Base-by-base conservation (phyloP, 92 coral and sea anemone genomes). In the Zoanthus sociatus region DNA sequence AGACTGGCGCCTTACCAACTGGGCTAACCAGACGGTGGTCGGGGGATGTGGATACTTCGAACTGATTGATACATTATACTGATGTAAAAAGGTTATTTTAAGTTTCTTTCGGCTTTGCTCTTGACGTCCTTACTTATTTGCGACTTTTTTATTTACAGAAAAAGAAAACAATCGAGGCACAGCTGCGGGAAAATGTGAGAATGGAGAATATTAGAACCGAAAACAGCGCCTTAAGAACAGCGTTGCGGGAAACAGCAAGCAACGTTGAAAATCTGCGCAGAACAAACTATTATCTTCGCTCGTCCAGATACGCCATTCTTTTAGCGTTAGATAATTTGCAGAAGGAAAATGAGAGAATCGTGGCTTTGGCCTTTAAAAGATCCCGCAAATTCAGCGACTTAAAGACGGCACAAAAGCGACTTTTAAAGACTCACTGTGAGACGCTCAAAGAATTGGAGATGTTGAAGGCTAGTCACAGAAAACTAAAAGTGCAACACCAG, bases 351-450 rank as follows among this genome's bases (percentile, higher is more conserved):
- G 72, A 78, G 32, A 61, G 66, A 37, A 14, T 78, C 5, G 18
- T 18, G 15, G 42, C 32, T 4, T n/a, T 31, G 21, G 7, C n/a
- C 55, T 46, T 16, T 30, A 78, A 61, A 46, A 78, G 14, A 20
- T 6, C 84, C 20, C 55, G 53, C 26, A 58, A 61, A 42, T 60
- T 78, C 18, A 78, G 56, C 9, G 84, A 78, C 17, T 58, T 78
- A 37, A 78, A 42, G 60, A 44, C 72, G 56, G 84, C 84, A 60
- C 84, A 78, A 18, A 78, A 78, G 5, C 84, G 72, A 15, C 84
- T 78, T 61, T 37, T 78, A 51, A 37, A 67, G 14, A 61, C 84
- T 4, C 84, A 78, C 17, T 60, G 72, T 31, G 72, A 61, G 18
- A 78, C 84, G 9, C 84, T 78, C 30, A 60, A 42, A 33, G 84